Evolutionary conservation across 2,797 vertebrate species (phyloP), one percentile per base, ranked within the genome.

Genomic region (Paedocypris micromegethes): DNA sequence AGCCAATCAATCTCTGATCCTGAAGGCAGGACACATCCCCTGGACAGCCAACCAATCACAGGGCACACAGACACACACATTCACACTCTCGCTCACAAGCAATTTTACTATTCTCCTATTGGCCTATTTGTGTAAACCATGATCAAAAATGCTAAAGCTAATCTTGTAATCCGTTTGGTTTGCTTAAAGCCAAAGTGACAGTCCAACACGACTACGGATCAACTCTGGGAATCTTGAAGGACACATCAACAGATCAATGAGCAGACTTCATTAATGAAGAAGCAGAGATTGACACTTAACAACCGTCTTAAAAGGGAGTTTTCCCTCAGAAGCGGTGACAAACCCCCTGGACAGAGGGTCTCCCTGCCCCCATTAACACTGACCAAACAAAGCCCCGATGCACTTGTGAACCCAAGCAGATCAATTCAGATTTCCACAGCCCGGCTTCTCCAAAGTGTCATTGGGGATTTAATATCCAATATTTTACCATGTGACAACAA

Each of bases 241-340:
- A 53, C 43, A 3, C 46, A 64, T 74, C 81, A 74, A 75, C 81
- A 82, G 84, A 86, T 86, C 85, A 88, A 84, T 82, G 78, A 60
- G 0, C 40, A 66, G 79, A 83, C 81, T 86, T 88, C 84, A 88
- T 88, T 87, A 90, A 85, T 82, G 83, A 83, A 83, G 83, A 86
- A 73, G 66, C 75, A 66, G 45, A 54, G 73, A 66, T 69, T 58
- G 71, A 77, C 71, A n/a, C 73, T 68, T 70, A 74, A 88, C 87
- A 88, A 88, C 74, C 50, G 79, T 46, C 49, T 23, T 70, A 79
- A 82, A 78, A 57, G 65, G 62, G 72, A 81, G 76, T 76, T 57
- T 58, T 80, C 80, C 77, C n/a, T 39, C 67, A 64, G 75, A 81
- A 84, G 83, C 80, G 79, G 81, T 73, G 78, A 72, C 58, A 56